Evolutionary conservation across 2,888 invertebrate species (phyloP).

Genomic region (Pandemis cinnamomeana): DNA sequence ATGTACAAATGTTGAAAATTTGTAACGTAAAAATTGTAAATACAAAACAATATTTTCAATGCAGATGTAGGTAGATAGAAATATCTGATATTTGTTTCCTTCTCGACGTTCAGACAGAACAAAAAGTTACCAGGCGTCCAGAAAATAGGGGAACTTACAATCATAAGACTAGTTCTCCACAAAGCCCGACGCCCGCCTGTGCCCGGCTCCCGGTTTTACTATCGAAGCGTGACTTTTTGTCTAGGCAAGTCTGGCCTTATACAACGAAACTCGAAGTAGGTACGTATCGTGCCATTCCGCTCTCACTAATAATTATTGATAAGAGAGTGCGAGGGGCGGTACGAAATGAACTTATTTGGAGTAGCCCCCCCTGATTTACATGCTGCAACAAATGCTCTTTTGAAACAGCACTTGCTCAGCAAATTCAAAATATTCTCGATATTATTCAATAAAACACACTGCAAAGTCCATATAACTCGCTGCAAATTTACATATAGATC

Average conservation of each 20-base stretch:
- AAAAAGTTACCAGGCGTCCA: slow-evolving; percentile 11
- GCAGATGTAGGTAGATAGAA: neutral
- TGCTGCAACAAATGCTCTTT: slow-evolving; percentile 23
- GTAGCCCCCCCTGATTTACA: neutral
- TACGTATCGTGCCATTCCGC: no score
- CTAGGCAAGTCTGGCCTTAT: neutral
- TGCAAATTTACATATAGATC: slow-evolving; percentile 22
- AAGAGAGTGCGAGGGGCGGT: no score
- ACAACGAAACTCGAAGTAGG: no score
- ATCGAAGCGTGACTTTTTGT: slow-evolving; percentile 18
- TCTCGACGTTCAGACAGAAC: slow-evolving; percentile 11
- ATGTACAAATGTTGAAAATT: neutral
- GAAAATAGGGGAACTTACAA: neutral
- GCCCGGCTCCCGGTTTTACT: slow-evolving; percentile 3
- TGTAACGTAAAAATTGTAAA: neutral
- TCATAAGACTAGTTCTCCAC: slow-evolving; percentile 6
- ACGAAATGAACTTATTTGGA: no score
- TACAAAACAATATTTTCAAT: slow-evolving; percentile 4
- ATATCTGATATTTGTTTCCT: neutral
- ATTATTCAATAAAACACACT: slow-evolving; percentile 10
- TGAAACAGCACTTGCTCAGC: neutral
- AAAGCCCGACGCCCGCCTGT: neutral
- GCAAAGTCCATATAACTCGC: slow-evolving; percentile 16
- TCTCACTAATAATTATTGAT: no score
- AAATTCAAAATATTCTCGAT: slow-evolving; percentile 15